phyloP scores from a whole-genome alignment of 2,888 invertebrate species.

The Latrodectus hesperus region DNA sequence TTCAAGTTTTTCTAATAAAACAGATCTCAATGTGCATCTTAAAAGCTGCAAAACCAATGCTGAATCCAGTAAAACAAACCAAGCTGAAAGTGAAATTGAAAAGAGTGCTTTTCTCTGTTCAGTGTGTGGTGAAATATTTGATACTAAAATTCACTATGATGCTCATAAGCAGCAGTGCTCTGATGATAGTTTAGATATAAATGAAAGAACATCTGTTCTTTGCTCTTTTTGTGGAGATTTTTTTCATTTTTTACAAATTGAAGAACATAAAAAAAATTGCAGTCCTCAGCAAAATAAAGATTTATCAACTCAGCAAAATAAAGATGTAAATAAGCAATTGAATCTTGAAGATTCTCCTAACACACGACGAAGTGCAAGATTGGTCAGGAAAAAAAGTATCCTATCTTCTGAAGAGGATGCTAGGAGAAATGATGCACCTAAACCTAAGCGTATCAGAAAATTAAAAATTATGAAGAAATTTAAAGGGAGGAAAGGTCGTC shows the following conservation, averaged over 20 bases:
- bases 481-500: constrained; percentile 25
- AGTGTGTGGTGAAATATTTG: constrained; percentile 29
- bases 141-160: constrained; percentile 15
- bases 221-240: constrained; percentile 36
- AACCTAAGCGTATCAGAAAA: constrained; percentile 21
- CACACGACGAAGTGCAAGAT: constrained; percentile 54
- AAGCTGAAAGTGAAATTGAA: background rate
- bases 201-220: constrained; percentile 22
- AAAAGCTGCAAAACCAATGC: background rate
- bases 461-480: constrained; percentile 21
- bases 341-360: constrained; percentile 23
- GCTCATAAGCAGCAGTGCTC: constrained; percentile 26
- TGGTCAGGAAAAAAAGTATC: constrained; percentile 42
- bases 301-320: background rate
- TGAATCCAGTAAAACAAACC: background rate
- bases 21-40: constrained; percentile 22
- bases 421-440: background rate
- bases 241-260: constrained; percentile 4
- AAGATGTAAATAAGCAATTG: background rate
- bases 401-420: constrained; percentile 34
- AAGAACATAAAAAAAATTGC: constrained; percentile 24
- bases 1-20: constrained; percentile 13
- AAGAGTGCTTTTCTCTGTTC: constrained; percentile 28
- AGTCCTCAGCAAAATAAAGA: background rate
- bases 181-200: constrained; percentile 3